phyloP scores from a whole-genome alignment of 1,140 invertebrate genomes.

The Drosophila sp. region DNA sequence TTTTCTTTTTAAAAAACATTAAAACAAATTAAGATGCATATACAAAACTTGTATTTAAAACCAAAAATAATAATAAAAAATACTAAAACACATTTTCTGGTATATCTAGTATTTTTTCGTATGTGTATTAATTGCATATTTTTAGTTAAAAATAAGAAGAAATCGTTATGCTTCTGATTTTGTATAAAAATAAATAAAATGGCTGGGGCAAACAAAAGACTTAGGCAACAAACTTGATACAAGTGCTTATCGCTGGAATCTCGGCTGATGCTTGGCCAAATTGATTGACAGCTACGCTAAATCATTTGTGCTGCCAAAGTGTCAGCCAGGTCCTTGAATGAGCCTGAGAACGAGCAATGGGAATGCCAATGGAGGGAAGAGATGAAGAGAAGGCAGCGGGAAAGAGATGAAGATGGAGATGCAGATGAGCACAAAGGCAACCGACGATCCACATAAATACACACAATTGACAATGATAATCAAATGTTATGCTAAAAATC shows the following conservation, averaged over 20 bases:
- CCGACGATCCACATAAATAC: constrained; percentile 67
- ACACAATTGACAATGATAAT: constrained; percentile 77
- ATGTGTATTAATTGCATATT: too few relatives aligned
- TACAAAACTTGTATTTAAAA: too few relatives aligned
- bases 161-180: too few relatives aligned
- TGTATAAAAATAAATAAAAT: too few relatives aligned
- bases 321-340: constrained; percentile 43
- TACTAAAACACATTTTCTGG: too few relatives aligned
- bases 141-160: too few relatives aligned
- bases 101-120: too few relatives aligned
- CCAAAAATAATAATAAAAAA: too few relatives aligned
- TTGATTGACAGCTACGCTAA: constrained; percentile 77
- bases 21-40: too few relatives aligned
- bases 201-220: constrained; percentile 50
- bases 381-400: constrained; percentile 1
- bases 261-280: constrained; percentile 28
- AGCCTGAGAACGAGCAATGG: neutral
- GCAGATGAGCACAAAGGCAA: constrained; percentile 55
- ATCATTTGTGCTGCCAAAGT: constrained; percentile 74
- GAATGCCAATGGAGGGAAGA: neutral
- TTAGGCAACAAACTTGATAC: constrained; percentile 50
- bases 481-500: constrained; percentile 82
- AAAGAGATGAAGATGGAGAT: neutral
- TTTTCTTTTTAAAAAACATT: too few relatives aligned
- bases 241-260: constrained; percentile 43